Percentiles rank a stretch among this genome's conserved stretches.
phyloP scores from a whole-genome alignment of 2,888 invertebrate species.

The Phania funesta region DNA sequence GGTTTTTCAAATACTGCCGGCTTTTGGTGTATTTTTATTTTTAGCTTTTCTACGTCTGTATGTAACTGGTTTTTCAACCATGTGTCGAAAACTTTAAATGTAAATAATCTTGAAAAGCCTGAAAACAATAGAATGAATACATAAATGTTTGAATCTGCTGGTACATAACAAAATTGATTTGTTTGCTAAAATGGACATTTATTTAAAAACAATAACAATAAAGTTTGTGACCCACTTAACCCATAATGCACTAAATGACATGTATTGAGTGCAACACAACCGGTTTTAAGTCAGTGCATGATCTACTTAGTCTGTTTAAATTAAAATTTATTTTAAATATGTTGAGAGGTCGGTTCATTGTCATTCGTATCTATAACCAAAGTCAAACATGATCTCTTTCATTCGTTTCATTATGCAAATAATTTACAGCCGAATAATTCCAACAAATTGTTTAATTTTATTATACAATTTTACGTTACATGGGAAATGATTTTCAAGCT shows the following conservation, averaged over 20 bases:
- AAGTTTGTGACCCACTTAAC: not conserved
- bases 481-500: too few relatives aligned
- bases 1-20: conserved; percentile 42
- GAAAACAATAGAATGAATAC: not conserved
- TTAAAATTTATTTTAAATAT: too few relatives aligned
- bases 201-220: not conserved
- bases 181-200: not conserved
- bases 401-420: too few relatives aligned
- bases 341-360: too few relatives aligned
- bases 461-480: too few relatives aligned
- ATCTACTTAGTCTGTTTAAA: too few relatives aligned
- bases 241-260: not conserved
- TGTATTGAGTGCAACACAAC: not conserved
- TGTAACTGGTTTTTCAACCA: conserved; percentile 35
- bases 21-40: conserved; percentile 13
- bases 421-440: too few relatives aligned
- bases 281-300: too few relatives aligned
- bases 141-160: not conserved
- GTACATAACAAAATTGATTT: not conserved
- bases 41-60: conserved; percentile 17
- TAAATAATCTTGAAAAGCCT: not conserved
- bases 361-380: too few relatives aligned
- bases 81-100: conserved; percentile 8
- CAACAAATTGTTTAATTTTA: too few relatives aligned
- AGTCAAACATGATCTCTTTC: too few relatives aligned